Conservation (phyloP, 2,113 vertebrate species). For the Otocyon megalotis region DNA sequence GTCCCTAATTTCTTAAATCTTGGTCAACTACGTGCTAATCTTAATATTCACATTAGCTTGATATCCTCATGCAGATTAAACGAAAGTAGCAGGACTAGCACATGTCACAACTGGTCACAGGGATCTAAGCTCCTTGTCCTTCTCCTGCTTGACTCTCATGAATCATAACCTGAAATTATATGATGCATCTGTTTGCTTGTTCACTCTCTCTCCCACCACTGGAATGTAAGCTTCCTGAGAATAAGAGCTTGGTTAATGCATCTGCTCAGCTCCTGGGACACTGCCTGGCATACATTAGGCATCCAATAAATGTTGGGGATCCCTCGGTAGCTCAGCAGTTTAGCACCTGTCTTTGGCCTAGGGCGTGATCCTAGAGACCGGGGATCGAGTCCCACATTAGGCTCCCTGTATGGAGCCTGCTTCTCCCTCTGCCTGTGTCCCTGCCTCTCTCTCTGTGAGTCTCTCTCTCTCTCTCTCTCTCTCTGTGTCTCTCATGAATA, state of each 20-base stretch:
- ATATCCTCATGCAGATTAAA: neutral
- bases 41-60: neutral
- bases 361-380: too few relatives aligned
- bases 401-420: too few relatives aligned
- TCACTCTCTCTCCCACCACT: neutral
- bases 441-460: too few relatives aligned
- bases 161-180: fast-evolving
- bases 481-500: too few relatives aligned
- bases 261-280: neutral
- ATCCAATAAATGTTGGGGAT: too few relatives aligned
- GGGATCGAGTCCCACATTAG: too few relatives aligned
- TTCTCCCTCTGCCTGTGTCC: too few relatives aligned
- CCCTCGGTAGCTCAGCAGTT: too few relatives aligned
- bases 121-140: neutral
- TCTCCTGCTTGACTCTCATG: fast-evolving
- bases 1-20: neutral
- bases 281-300: fast-evolving
- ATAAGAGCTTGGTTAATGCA: neutral
- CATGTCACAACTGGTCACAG: fast-evolving
- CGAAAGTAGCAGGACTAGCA: fast-evolving
- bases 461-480: too few relatives aligned
- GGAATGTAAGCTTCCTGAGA: neutral
- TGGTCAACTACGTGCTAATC: neutral
- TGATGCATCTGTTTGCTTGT: neutral
- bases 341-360: too few relatives aligned